phyloP scores from a whole-genome alignment of 2,113 vertebrate species.

The Arothron firmamentum region DNA sequence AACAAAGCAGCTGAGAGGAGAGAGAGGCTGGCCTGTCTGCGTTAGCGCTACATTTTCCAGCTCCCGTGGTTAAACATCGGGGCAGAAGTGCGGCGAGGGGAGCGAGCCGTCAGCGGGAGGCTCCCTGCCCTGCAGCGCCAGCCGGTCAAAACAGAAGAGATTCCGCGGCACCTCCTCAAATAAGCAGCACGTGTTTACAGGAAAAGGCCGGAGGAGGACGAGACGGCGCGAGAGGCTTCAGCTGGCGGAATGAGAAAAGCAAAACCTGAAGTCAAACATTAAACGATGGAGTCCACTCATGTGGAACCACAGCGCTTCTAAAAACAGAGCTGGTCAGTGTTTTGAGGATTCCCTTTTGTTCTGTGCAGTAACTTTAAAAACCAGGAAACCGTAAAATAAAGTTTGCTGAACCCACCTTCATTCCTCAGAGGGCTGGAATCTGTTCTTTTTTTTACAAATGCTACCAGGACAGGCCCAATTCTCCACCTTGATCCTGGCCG shows the following conservation, averaged over 20 bases:
- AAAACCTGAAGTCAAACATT: constrained; percentile 62
- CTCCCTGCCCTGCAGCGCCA: constrained; percentile 14
- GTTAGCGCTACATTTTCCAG: constrained; percentile 56
- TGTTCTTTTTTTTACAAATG: neutral
- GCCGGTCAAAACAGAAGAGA: constrained; percentile 46
- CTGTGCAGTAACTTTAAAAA: neutral
- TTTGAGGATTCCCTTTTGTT: constrained; percentile 38
- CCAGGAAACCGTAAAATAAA: constrained; percentile 1
- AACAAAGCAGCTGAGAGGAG: constrained; percentile 54
- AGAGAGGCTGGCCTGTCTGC: constrained; percentile 22
- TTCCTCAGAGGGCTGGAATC: constrained; percentile 2
- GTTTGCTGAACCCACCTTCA: constrained; percentile 1
- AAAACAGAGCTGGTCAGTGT: constrained; percentile 28
- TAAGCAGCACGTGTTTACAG: constrained; percentile 49
- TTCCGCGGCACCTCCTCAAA: constrained; percentile 58
- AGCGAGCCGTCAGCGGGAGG: constrained; percentile 31
- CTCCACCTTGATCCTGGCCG: neutral
- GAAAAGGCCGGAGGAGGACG: constrained; percentile 42
- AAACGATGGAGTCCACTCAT: constrained; percentile 48
- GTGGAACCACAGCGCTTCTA: constrained; percentile 36
- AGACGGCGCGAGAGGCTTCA: constrained; percentile 40
- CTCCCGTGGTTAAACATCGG: constrained; percentile 40
- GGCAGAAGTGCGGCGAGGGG: constrained; percentile 24
- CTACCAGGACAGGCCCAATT: neutral
- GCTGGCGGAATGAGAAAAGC: constrained; percentile 63